phyloP scores from a whole-genome alignment of 1,140 invertebrate genomes.

The Bombus pyrosoma region DNA sequence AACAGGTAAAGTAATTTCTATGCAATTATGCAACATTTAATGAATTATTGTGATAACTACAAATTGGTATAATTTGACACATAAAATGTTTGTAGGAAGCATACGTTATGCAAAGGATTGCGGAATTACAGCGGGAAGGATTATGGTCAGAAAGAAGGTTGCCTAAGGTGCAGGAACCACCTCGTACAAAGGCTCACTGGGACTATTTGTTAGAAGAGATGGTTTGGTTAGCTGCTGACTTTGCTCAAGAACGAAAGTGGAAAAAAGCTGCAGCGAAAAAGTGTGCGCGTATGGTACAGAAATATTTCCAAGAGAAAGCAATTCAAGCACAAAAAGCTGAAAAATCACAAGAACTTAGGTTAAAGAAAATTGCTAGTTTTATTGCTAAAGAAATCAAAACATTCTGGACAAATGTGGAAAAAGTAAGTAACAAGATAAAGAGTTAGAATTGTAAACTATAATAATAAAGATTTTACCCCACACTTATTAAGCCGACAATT shows the following conservation, averaged over 20 bases:
- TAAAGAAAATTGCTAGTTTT: slow-evolving; percentile 93
- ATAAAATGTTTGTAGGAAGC: slow-evolving; percentile 86
- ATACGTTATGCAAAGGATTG: slow-evolving; percentile 95
- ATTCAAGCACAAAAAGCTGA: slow-evolving; percentile 94
- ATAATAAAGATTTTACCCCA: slow-evolving; percentile 72
- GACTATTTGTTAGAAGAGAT: slow-evolving; percentile 99
- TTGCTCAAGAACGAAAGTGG: slow-evolving; percentile 98
- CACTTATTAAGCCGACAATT: slow-evolving; percentile 82
- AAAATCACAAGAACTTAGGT: slow-evolving; percentile 93
- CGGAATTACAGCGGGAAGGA: slow-evolving; percentile 94
- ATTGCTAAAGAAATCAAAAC: slow-evolving; percentile 96
- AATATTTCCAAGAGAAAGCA: slow-evolving; percentile 97
- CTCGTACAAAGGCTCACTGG: slow-evolving; percentile 97
- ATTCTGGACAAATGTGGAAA: slow-evolving; percentile 99
- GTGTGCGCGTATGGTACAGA: slow-evolving; percentile 95
- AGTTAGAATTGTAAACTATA: slow-evolving; percentile 13
- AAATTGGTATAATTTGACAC: no score
- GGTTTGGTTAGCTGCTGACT: slow-evolving; percentile 98
- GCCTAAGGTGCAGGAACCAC: slow-evolving; percentile 96
- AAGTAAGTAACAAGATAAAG: slow-evolving; percentile 82
- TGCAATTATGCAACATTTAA: neutral
- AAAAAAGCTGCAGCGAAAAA: slow-evolving; percentile 98
- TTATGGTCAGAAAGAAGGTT: slow-evolving; percentile 96
- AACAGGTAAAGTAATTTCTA: slow-evolving; percentile 84
- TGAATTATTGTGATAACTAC: neutral